Percentiles rank a stretch among this genome's conserved stretches.
Evolutionary conservation across 2,888 invertebrate species (phyloP).

Genomic region (Amorpha juglandis): DNA sequence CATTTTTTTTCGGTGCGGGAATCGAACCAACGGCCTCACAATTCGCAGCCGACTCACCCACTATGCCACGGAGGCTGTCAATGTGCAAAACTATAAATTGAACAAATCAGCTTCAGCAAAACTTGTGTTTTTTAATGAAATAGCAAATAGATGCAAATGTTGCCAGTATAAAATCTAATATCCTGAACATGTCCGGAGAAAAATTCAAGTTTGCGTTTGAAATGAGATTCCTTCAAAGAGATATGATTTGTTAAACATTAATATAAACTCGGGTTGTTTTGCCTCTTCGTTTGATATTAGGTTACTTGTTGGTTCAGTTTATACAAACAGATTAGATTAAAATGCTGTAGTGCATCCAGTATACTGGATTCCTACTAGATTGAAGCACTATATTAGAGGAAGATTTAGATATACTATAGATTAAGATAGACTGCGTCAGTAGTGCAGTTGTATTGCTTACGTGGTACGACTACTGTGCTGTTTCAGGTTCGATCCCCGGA

Average conservation of each 20-base stretch:
- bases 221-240: conserved; percentile 32
- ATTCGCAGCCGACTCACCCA: too few relatives aligned
- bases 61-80: too few relatives aligned
- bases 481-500: too few relatives aligned
- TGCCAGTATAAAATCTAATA: conserved; percentile 27
- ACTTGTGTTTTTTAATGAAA: conserved; percentile 31
- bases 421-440: too few relatives aligned
- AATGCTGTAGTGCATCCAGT: background rate
- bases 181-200: conserved; percentile 24
- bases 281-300: background rate
- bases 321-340: background rate
- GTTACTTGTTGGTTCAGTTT: background rate
- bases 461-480: too few relatives aligned
- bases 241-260: conserved; percentile 29
- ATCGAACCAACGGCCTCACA: too few relatives aligned
- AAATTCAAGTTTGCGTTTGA: conserved; percentile 33
- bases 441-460: too few relatives aligned
- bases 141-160: conserved; percentile 24
- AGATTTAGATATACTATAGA: too few relatives aligned
- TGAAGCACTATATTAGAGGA: too few relatives aligned
- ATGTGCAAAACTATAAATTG: too few relatives aligned
- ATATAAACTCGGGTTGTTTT: conserved; percentile 21
- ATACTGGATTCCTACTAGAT: too few relatives aligned
- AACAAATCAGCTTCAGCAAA: background rate
- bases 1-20: too few relatives aligned